Conservation (phyloP, 1,140 invertebrate species). For the Phymastichus coffea region DNA sequence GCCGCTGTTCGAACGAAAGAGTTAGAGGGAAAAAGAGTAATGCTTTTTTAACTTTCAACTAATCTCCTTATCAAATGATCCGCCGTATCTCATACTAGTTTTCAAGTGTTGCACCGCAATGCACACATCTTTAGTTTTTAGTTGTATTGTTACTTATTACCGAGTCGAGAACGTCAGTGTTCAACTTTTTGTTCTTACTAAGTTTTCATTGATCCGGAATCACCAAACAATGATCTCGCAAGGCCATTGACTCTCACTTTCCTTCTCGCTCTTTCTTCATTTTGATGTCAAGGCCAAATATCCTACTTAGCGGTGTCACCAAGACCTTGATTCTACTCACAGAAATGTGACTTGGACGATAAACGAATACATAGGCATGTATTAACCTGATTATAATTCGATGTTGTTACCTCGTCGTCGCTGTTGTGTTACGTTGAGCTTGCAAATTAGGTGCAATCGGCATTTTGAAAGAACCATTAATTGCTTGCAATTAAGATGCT, state of each 20-base stretch:
- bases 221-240: slow-evolving; percentile 4
- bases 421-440: slow-evolving; percentile 34
- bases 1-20: slow-evolving; percentile 5
- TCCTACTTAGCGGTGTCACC: too few species aligned
- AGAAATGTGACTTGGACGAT: not conserved
- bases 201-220: too few species aligned
- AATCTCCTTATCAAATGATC: not conserved
- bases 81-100: not conserved
- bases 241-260: not conserved
- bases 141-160: too few species aligned
- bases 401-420: slow-evolving; percentile 46
- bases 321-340: not conserved
- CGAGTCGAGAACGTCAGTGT: too few species aligned
- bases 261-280: slow-evolving; percentile 7
- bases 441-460: slow-evolving; percentile 27
- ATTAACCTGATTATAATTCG: slow-evolving; percentile 35
- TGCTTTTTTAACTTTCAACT: not conserved
- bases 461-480: too few species aligned
- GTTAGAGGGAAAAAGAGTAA: slow-evolving; percentile 10
- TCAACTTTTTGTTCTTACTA: too few species aligned
- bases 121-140: too few species aligned
- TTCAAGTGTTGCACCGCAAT: not conserved
- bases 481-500: too few species aligned
- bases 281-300: not conserved
- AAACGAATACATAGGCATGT: slow-evolving; percentile 19